phyloP scores from a whole-genome alignment of 2,888 invertebrate genomes.

The Drosophila anomelani region DNA sequence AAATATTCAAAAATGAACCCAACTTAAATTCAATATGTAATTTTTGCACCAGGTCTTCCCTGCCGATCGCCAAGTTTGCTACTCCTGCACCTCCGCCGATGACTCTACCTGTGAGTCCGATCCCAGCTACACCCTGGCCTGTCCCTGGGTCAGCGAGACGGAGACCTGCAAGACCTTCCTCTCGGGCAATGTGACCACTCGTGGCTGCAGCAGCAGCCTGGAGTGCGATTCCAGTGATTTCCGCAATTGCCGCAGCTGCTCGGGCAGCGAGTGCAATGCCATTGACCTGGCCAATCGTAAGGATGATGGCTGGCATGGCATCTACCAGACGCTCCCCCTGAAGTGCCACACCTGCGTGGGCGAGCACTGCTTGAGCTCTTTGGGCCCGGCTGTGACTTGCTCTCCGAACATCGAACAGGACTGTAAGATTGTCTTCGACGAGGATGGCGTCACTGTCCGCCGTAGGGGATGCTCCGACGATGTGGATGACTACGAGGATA shows the following conservation, averaged over 20 bases:
- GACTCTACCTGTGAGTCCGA: constrained; percentile 75
- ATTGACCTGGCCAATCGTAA: constrained; percentile 74
- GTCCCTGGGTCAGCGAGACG: constrained; percentile 61
- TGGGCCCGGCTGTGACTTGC: constrained; percentile 73
- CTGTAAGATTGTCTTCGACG: constrained; percentile 80
- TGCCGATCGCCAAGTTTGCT: constrained; percentile 75
- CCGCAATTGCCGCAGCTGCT: constrained; percentile 77
- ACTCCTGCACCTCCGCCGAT: constrained; percentile 71
- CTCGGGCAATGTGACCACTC: constrained; percentile 70
- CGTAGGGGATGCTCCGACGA: constrained; percentile 79
- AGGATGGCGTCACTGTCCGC: constrained; percentile 60
- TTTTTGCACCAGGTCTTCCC: constrained; percentile 72
- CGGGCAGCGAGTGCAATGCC: constrained; percentile 72
- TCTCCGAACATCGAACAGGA: constrained; percentile 69
- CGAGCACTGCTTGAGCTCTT: constrained; percentile 68
- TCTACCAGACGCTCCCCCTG: constrained; percentile 80
- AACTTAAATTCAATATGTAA: background rate
- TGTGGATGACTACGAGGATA: constrained; percentile 80
- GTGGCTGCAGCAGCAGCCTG: constrained; percentile 78
- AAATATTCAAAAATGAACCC: background rate
- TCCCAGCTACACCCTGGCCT: constrained; percentile 61
- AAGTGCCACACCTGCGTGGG: constrained; percentile 78
- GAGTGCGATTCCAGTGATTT: constrained; percentile 69
- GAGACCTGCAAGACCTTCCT: constrained; percentile 76
- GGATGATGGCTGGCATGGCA: constrained; percentile 79